phyloP scores from a whole-genome alignment of 2,888 invertebrate species.

The Oeneis ivallda region DNA sequence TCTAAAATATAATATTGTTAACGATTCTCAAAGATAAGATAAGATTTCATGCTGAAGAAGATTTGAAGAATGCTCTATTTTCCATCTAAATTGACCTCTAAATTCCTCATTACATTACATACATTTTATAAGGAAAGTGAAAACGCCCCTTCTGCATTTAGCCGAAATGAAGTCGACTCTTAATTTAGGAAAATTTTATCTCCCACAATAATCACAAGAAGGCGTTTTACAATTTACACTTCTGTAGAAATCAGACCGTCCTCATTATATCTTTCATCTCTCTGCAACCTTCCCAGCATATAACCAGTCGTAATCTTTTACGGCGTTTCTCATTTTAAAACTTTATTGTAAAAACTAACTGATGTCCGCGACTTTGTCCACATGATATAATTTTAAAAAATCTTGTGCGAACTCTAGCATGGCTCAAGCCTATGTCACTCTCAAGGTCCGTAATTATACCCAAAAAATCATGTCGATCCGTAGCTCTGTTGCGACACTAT shows the following conservation, averaged over 20 bases:
- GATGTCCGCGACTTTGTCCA: too few relatives aligned
- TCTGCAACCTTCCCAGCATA: background rate
- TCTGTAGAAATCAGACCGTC: conserved; percentile 18
- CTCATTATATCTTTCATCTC: conserved; percentile 20
- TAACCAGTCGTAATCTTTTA: conserved; percentile 12
- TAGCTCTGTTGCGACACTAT: too few relatives aligned
- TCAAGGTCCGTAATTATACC: too few relatives aligned
- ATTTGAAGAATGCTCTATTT: too few relatives aligned
- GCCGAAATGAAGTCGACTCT: conserved; percentile 12
- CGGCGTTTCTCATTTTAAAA: background rate
- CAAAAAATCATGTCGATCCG: too few relatives aligned
- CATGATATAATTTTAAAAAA: too few relatives aligned
- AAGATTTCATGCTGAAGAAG: too few relatives aligned
- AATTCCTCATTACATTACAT: conserved; percentile 5
- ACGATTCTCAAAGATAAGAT: background rate
- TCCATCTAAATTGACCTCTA: background rate
- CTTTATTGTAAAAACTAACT: too few relatives aligned
- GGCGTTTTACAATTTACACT: conserved; percentile 19
- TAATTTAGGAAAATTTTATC: conserved; percentile 21
- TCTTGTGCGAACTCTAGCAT: too few relatives aligned
- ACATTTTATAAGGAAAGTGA: conserved; percentile 1
- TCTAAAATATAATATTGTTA: too few relatives aligned
- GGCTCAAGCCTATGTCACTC: too few relatives aligned
- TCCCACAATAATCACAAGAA: conserved; percentile 24
- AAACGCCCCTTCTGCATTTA: conserved; percentile 11